Base-by-base conservation (phyloP, 2,797 vertebrate species). In the Xyrichtys novacula region DNA sequence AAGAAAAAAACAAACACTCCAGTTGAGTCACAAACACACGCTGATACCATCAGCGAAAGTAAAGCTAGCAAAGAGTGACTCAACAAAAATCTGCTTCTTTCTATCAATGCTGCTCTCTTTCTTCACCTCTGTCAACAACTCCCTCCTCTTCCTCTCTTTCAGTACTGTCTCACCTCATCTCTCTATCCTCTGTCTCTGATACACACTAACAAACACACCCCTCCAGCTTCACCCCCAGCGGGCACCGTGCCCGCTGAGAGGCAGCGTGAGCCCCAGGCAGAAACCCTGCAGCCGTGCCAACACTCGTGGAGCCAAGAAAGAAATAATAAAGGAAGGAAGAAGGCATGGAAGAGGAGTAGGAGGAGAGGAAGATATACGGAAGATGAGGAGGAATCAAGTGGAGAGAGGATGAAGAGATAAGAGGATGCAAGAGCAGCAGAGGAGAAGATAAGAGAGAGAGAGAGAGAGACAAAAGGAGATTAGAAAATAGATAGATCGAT, bases 371-470 rank as follows among this genome's bases (percentile, higher is more conserved):
- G 67, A 25, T 47, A 73, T 48, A 47, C 12, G 47, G 19, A 49
- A 52, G 40, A 76, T 12, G 52, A 69, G 68, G 55, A 70, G 34
- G 76, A 76, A 77, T 66, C 4, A 52, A 71, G 67, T 40, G 60
- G 55, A 72, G 74, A 42, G 53, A 74, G 74, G 85, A 87, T 85
- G 79, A 85, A 86, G 84, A 83, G 84, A 89, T 88, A 83, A 85
- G 80, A 79, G 61, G 78, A 85, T 76, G 72, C 76, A 56, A 74
- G 54, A 83, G 74, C 60, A 81, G 68, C 75, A 76, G 65, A 78
- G 65, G 80, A 76, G 81, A 78, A 77, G 66, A 77, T 80, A 60
- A 74, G 73, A 80, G 76, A 50, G 34, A 57, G 71, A 65, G 44
- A 47, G 59, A 48, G 74, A 46, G 71, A 68, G 71, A 68, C 80